Conservation (phyloP, 1,140 invertebrate species). For the Pissodes strobi region DNA sequence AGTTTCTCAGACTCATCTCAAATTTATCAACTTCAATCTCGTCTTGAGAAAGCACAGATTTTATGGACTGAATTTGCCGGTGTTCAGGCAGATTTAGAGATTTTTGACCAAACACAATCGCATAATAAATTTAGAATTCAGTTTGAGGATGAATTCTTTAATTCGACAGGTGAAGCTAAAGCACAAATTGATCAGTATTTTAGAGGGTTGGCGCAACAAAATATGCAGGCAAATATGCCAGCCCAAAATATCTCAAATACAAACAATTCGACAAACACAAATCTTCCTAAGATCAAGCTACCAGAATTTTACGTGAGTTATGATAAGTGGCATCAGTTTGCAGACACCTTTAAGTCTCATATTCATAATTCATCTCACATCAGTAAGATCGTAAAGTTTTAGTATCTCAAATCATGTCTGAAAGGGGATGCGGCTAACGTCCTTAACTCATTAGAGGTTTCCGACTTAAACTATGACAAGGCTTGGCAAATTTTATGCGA, state of each 20-base stretch:
- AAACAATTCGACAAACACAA: background rate
- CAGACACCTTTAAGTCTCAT: background rate
- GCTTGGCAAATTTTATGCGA: background rate
- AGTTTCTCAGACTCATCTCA: background rate
- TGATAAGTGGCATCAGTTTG: background rate
- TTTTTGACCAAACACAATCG: background rate
- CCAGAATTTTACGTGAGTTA: background rate
- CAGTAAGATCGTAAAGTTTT: background rate
- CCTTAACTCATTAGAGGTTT: background rate
- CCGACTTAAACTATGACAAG: background rate
- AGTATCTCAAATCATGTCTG: background rate
- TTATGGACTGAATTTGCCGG: background rate
- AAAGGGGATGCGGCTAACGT: conserved; percentile 1
- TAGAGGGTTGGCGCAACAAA: background rate
- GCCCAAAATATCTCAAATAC: background rate
- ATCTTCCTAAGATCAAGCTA: conserved; percentile 5
- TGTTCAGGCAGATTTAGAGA: background rate
- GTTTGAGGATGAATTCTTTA: conserved; percentile 1
- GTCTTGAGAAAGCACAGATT: background rate
- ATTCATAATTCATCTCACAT: background rate
- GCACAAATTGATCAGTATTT: background rate
- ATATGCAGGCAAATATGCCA: background rate
- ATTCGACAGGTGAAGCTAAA: background rate
- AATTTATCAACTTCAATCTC: background rate
- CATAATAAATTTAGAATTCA: background rate